These are phyloP conservation scores for Pelosia muscerda DNA, from an alignment of 2,888 invertebrate species.

Conservation along the genomic window DNA sequence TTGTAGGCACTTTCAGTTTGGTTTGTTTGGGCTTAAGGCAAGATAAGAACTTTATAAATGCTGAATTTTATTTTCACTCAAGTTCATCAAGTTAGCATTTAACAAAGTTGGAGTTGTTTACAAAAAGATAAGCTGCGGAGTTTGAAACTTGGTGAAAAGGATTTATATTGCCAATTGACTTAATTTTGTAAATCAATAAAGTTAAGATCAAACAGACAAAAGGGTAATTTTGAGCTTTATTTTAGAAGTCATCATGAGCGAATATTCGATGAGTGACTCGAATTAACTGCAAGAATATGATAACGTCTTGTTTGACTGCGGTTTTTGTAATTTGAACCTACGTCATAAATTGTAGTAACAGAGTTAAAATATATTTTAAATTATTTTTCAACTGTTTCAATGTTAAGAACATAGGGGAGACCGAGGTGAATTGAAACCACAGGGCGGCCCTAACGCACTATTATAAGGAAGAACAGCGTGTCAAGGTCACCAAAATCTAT, in stretches of 20 bases:
- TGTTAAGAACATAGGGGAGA: too few relatives aligned
- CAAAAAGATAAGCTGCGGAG: conserved; percentile 21
- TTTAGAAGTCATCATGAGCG: neutral
- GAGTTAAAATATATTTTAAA: too few relatives aligned
- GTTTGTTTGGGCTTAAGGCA: neutral
- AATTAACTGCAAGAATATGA: too few relatives aligned
- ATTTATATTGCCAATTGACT: conserved; percentile 6
- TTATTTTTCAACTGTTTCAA: too few relatives aligned
- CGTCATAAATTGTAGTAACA: too few relatives aligned
- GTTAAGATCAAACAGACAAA: neutral
- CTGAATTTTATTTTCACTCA: conserved; percentile 21
- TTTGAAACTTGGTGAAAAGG: conserved; percentile 26
- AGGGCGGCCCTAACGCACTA: too few relatives aligned
- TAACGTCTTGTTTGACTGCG: too few relatives aligned
- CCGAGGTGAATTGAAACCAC: too few relatives aligned
- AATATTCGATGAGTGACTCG: neutral
- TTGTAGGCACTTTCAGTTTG: neutral
- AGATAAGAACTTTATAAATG: conserved; percentile 19
- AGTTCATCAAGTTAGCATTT: conserved; percentile 17
- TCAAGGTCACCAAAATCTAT: too few relatives aligned
- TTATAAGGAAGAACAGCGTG: too few relatives aligned
- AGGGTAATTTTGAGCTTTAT: neutral
- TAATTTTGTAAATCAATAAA: neutral
- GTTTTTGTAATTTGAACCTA: too few relatives aligned
- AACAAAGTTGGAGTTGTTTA: conserved; percentile 13